phyloP scores from a whole-genome alignment of 2,113 vertebrate species.

The Ophiodon elongatus region DNA sequence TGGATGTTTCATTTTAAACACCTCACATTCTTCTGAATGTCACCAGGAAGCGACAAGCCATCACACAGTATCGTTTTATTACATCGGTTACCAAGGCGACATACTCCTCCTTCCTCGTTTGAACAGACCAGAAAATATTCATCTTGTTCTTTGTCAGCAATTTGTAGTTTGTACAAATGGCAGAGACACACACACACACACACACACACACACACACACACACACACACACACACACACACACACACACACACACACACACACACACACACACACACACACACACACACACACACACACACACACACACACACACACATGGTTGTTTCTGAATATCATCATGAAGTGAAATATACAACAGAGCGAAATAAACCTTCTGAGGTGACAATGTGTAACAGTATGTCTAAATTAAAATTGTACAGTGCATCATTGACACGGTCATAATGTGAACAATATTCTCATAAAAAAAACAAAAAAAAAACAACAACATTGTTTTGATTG shows the following conservation, averaged over 20 bases:
- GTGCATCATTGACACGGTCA: conserved; percentile 14
- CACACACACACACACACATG: not conserved
- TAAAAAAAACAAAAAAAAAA: conserved; percentile 13
- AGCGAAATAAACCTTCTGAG: conserved; percentile 23
- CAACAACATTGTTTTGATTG: conserved; percentile 29
- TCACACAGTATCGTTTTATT: conserved; percentile 74
- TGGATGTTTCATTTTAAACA: too few relatives aligned
- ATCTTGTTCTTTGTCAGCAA: conserved; percentile 56
- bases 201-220: not conserved
- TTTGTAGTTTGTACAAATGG: conserved; percentile 71
- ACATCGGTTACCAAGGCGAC: conserved; percentile 72
- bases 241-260: not conserved
- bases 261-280: not conserved
- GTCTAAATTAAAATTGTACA: conserved; percentile 32
- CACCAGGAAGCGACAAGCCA: conserved; percentile 8
- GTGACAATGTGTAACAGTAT: not conserved
- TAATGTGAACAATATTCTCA: conserved; percentile 28
- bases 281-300: not conserved
- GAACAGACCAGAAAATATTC: conserved; percentile 78
- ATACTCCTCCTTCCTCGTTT: conserved; percentile 41
- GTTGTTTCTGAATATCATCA: conserved; percentile 60
- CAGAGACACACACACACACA: conserved; percentile 3
- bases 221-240: not conserved
- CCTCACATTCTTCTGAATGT: not conserved
- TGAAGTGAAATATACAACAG: conserved; percentile 34